phyloP scores from a whole-genome alignment of 1,140 invertebrate genomes.

The Araneus ventricosus region DNA sequence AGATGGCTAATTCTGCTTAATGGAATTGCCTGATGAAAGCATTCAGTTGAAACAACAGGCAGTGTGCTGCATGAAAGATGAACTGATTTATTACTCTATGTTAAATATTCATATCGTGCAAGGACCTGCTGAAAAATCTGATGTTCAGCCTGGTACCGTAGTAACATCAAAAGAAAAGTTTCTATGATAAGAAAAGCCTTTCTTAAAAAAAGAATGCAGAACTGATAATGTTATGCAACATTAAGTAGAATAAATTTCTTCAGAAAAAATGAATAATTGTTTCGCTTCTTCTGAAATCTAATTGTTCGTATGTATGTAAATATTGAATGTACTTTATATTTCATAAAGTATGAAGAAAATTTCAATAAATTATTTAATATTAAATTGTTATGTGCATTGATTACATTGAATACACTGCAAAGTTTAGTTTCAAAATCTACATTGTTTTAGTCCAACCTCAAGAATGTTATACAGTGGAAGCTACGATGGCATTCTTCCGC shows the following conservation, averaged over 20 bases:
- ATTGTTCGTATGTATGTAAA: not conserved
- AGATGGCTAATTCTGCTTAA: conserved; percentile 24
- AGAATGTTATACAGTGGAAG: no score
- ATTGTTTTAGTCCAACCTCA: no score
- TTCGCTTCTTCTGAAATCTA: no score
- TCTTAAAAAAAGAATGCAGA: conserved; percentile 36
- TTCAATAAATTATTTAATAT: no score
- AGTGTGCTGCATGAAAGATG: conserved; percentile 50
- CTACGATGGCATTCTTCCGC: no score
- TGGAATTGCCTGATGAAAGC: not conserved
- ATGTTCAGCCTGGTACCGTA: not conserved
- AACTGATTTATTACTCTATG: conserved; percentile 49
- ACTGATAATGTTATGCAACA: conserved; percentile 30
- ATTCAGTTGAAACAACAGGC: not conserved
- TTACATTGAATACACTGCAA: no score
- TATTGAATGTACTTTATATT: not conserved
- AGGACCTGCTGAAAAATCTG: not conserved
- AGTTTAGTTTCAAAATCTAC: no score
- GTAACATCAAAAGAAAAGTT: conserved; percentile 43
- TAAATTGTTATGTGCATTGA: no score
- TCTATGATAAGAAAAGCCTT: conserved; percentile 16
- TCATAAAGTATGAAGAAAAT: not conserved
- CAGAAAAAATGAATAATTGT: not conserved
- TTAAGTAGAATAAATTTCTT: not conserved
- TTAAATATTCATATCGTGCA: conserved; percentile 35